These are phyloP conservation scores for Tridacna gigas DNA, from an alignment of 2,888 invertebrate species.

Conservation along the genomic window DNA sequence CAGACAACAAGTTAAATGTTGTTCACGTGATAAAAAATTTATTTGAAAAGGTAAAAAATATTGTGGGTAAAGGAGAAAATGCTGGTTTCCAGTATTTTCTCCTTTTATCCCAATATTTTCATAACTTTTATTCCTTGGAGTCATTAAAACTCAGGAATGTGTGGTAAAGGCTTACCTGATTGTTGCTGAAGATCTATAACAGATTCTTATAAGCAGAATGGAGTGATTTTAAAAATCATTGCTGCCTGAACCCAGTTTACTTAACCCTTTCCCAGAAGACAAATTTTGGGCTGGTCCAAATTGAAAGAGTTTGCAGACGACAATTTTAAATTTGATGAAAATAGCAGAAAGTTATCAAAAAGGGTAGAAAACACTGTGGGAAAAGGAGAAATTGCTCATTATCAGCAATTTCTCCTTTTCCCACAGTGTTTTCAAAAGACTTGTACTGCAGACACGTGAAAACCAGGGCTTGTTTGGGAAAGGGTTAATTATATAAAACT, in stretches of 20 bases:
- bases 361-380: not conserved
- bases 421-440: not conserved
- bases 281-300: not conserved
- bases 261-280: not conserved
- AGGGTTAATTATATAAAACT: not conserved
- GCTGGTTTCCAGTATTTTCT: too few species aligned
- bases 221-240: too few species aligned
- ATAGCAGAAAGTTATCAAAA: not conserved
- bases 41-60: too few species aligned
- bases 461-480: not conserved
- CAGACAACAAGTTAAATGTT: too few species aligned
- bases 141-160: too few species aligned
- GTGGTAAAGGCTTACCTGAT: too few species aligned
- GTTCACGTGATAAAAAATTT: too few species aligned
- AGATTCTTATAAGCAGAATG: not conserved
- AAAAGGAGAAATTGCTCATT: not conserved
- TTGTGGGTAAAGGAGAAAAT: too few species aligned
- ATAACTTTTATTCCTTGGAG: too few species aligned
- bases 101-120: too few species aligned
- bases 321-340: not conserved
- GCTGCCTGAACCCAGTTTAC: too few species aligned
- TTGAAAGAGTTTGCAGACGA: not conserved
- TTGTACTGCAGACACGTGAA: not conserved
- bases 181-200: not conserved
- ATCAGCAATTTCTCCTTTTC: not conserved